Conservation (phyloP, 1,140 invertebrate genomes). For the Cylas formicarius region DNA sequence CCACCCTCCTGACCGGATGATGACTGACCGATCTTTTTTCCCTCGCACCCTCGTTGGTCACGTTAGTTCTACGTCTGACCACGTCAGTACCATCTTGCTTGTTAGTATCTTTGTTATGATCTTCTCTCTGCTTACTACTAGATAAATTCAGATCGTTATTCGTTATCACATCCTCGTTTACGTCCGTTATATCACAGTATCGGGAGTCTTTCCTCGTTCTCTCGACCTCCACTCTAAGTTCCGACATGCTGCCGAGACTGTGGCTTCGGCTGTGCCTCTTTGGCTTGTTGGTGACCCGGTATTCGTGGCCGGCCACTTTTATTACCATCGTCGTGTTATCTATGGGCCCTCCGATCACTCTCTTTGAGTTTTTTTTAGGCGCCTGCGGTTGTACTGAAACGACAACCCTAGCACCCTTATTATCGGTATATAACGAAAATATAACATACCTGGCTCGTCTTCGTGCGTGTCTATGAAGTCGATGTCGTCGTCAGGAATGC, state of each 20-base stretch:
- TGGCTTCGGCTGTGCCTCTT: constrained; percentile 37
- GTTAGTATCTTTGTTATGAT: constrained; percentile 12
- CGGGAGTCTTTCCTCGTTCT: constrained; percentile 33
- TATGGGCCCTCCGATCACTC: constrained; percentile 29
- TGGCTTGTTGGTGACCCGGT: constrained; percentile 39
- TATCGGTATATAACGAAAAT: not conserved
- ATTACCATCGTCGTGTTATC: constrained; percentile 45
- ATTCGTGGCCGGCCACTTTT: constrained; percentile 43
- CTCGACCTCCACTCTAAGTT: constrained; percentile 37
- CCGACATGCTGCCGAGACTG: constrained; percentile 38
- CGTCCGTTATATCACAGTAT: constrained; percentile 25
- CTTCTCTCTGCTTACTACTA: constrained; percentile 15
- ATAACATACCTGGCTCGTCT: constrained; percentile 42
- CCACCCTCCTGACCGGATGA: not conserved
- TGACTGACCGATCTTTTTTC: constrained; percentile 3
- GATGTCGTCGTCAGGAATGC: constrained; percentile 60
- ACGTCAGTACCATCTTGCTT: too few species aligned
- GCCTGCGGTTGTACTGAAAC: constrained; percentile 24
- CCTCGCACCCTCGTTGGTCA: constrained; percentile 8
- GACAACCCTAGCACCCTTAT: constrained; percentile 14
- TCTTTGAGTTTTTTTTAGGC: constrained; percentile 29
- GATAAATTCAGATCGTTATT: not conserved
- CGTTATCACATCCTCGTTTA: too few species aligned
- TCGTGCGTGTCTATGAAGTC: constrained; percentile 67
- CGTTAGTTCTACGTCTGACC: constrained; percentile 9